Evolutionary conservation across 1,140 invertebrate species (phyloP).

Genomic region (Apis laboriosa): DNA sequence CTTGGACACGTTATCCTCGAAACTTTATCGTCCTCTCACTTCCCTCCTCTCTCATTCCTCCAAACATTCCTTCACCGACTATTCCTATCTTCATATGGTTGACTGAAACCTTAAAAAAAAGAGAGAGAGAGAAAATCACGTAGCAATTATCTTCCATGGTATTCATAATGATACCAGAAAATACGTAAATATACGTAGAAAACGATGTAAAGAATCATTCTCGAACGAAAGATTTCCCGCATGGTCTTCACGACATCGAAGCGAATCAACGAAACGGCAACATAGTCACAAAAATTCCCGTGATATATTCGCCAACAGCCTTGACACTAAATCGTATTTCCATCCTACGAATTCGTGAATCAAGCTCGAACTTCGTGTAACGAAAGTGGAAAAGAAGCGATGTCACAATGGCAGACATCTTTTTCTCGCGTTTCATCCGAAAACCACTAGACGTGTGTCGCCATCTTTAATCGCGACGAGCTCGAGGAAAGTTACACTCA

Average conservation of each 20-base stretch:
- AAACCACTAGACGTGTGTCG: background rate
- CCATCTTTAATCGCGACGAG: slow-evolving; percentile 14
- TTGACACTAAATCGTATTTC: slow-evolving; percentile 22
- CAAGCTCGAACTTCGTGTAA: background rate
- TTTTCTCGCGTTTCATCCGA: background rate
- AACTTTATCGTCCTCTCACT: background rate
- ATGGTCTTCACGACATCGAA: background rate
- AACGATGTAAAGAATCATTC: background rate
- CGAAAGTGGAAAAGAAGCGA: background rate
- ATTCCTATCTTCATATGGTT: background rate
- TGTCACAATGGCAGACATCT: background rate
- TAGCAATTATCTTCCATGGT: background rate
- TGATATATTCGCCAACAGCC: slow-evolving; percentile 15
- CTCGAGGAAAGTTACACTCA: slow-evolving; percentile 18
- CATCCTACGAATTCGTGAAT: background rate
- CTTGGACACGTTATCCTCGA: background rate
- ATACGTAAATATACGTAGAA: background rate
- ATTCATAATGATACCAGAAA: background rate
- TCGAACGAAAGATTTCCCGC: background rate
- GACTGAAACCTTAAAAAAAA: background rate
- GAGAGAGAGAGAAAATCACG: background rate
- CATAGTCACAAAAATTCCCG: slow-evolving; percentile 13
- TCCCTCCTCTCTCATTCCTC: background rate
- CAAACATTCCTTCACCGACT: background rate
- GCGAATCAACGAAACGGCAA: background rate